A percentile compares a stretch with the other conserved stretches of the same genome.
phyloP scores from a whole-genome alignment of 2,113 vertebrate species.

The Paracanthobrama guichenoti region DNA sequence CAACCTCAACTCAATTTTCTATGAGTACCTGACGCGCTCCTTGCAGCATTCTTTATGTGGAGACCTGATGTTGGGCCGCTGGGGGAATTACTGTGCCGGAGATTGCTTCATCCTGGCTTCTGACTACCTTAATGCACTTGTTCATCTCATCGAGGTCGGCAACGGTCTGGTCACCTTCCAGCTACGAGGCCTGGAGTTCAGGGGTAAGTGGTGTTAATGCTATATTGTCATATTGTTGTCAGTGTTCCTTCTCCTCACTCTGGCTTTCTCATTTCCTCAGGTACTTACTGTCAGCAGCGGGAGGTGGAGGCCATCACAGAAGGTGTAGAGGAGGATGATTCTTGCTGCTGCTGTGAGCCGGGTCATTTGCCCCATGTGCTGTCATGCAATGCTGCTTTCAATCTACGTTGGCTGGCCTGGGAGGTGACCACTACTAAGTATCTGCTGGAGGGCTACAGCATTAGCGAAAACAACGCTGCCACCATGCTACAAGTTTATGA shows the following conservation, averaged over 20 bases:
- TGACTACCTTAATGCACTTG: slow-evolving; percentile 96
- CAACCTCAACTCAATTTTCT: slow-evolving; percentile 98
- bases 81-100: slow-evolving; percentile 94
- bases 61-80: slow-evolving; percentile 91
- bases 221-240: background rate
- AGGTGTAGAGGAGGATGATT: slow-evolving; percentile 90
- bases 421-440: slow-evolving; percentile 92
- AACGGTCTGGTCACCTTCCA: slow-evolving; percentile 98
- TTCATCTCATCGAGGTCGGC: slow-evolving; percentile 95
- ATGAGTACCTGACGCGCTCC: slow-evolving; percentile 94
- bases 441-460: slow-evolving; percentile 95
- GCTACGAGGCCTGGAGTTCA: slow-evolving; percentile 95
- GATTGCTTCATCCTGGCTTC: slow-evolving; percentile 98
- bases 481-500: slow-evolving; percentile 98
- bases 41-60: slow-evolving; percentile 95
- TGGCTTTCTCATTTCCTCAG: slow-evolving; percentile 65
- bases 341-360: slow-evolving; percentile 92
- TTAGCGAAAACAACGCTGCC: slow-evolving; percentile 94
- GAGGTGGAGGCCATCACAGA: slow-evolving; percentile 98
- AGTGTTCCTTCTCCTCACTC: background rate
- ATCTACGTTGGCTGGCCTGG: slow-evolving; percentile 97
- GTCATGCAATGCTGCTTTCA: slow-evolving; percentile 94
- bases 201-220: slow-evolving; percentile 74
- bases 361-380: slow-evolving; percentile 91
- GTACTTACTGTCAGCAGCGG: slow-evolving; percentile 97